Conservation (phyloP, 2,797 vertebrate species). For the Peromyscus attwateri region DNA sequence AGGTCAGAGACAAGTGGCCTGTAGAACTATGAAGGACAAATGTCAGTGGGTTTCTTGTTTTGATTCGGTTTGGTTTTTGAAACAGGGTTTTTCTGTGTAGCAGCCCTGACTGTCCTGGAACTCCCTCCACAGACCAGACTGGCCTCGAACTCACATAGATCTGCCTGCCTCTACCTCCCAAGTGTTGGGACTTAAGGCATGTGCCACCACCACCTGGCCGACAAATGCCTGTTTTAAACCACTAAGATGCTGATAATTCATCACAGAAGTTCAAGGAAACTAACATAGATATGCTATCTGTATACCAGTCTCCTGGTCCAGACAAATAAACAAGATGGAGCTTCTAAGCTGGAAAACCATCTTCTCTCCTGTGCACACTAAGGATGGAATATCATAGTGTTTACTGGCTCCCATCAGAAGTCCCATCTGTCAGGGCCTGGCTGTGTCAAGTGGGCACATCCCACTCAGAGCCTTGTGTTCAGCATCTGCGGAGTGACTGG, state of each 20-base stretch:
- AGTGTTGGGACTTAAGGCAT: not conserved
- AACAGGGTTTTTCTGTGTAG: not conserved
- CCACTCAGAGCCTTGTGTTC: not conserved
- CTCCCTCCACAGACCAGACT: not conserved
- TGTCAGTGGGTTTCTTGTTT: not conserved
- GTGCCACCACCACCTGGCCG: not conserved
- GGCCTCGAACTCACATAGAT: not conserved
- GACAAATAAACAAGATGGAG: conserved; percentile 16
- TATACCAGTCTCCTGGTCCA: not conserved
- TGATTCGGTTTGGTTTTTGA: not conserved
- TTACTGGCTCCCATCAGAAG: not conserved
- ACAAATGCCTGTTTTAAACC: not conserved
- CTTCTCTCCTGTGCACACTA: not conserved
- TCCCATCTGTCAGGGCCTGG: not conserved
- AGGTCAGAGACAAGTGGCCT: not conserved
- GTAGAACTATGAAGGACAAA: not conserved
- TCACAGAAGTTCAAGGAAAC: not conserved
- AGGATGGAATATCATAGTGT: not conserved
- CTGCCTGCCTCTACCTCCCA: not conserved
- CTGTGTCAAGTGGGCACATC: not conserved
- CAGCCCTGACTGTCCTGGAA: not conserved
- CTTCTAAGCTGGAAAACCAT: not conserved
- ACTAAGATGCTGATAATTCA: not conserved
- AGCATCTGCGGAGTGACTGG: not conserved
- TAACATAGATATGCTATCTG: not conserved